Percentiles rank a stretch among this genome's conserved stretches.
Evolutionary conservation across 2,797 vertebrate genomes (phyloP).

Genomic region (Hafferia zeledoni): DNA sequence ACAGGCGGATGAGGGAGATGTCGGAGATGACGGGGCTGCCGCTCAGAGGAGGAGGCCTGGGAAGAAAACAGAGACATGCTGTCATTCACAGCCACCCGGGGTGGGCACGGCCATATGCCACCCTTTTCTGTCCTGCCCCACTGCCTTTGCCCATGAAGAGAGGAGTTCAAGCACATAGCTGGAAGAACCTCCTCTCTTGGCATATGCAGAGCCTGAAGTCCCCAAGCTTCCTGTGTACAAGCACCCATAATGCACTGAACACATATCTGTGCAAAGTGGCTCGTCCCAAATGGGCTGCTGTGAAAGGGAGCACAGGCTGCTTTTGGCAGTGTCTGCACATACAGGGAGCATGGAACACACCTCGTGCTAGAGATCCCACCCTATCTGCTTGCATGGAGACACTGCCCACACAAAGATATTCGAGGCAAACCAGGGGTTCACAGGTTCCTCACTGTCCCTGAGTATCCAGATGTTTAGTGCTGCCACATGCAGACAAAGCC

Average conservation of each 20-base stretch:
- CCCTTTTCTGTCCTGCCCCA: neutral
- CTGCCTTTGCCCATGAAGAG: fast-evolving
- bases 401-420: neutral
- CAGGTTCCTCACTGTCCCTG: neutral
- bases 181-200: neutral
- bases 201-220: fast-evolving
- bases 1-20: slow-evolving; percentile 94
- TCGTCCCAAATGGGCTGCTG: neutral
- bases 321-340: neutral
- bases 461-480: neutral
- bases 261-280: neutral
- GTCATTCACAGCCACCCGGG: neutral
- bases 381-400: neutral
- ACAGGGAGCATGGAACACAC: fast-evolving
- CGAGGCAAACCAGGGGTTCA: neutral
- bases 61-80: slow-evolving; percentile 38
- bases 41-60: slow-evolving; percentile 88
- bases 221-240: fast-evolving
- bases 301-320: neutral
- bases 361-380: neutral
- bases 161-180: neutral
- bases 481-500: neutral
- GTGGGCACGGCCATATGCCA: neutral
- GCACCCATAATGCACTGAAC: fast-evolving
- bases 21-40: slow-evolving; percentile 96